Evolutionary conservation across 2,888 invertebrate genomes (phyloP), one percentile per base, ranked within the genome.

Genomic region (Emmelina monodactyla): DNA sequence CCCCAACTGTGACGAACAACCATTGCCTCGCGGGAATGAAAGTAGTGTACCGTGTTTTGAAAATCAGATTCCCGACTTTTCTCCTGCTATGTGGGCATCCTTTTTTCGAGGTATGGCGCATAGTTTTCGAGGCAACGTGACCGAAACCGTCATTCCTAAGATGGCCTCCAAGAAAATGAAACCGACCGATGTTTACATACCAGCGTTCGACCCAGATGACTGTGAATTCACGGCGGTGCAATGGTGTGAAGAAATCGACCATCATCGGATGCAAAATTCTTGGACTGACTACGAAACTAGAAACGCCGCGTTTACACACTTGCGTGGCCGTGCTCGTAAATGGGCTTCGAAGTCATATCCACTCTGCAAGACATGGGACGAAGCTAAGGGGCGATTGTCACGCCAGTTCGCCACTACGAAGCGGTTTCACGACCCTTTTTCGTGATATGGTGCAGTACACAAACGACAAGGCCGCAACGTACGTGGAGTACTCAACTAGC

Each of bases 181-280:
- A 16, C 13, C 12, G 2, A 33, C 31, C 14, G 40, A 37, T 2
- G 14, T 40, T 33, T 40, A 37, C 31, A 3, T 41, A 33, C 41
- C 44, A 7, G 13, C 42, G 3, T 42, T 44, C 35, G 41, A 43
- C 28, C 43, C 40, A 14, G 43, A 45, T 30, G 39, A 42, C 12
- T 37, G 43, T 37, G 25, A 44, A 22, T 42, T 42, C 16, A 43
- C 43, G 7, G 39, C 35, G n/a, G 35, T 30, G 2, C 43, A 45
- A 22, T 45, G 45, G 43, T 45, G 43, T 30, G 41, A 45, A 7
- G 43, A 45, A 29, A 35, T 45, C 10, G 43, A 45, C 15, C n/a
- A 38, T 14, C 41, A 41, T 11, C 12, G 22, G 6, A 16, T 15
- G 14, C 14, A 33, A 9, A 41, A 41, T 16, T 31, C 32, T 15